Percentiles rank a stretch among this genome's conserved stretches.
Evolutionary conservation across 2,797 vertebrate species (phyloP).

Genomic region (Lophotriccus pileatus): DNA sequence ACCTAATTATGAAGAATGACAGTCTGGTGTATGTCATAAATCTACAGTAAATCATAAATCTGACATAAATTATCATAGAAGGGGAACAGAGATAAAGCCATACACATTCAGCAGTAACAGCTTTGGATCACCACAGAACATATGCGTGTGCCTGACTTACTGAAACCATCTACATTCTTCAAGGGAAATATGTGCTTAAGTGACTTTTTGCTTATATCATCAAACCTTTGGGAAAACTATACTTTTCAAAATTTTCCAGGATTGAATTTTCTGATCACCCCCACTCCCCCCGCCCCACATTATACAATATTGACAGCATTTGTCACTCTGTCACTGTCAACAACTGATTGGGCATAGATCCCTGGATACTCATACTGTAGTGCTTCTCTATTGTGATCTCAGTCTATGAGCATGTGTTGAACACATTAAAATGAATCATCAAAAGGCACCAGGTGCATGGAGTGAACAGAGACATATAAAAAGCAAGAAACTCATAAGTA

Average conservation of each 20-base stretch:
- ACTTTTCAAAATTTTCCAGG: background rate
- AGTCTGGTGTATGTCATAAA: conserved; percentile 16
- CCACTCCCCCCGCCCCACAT: background rate
- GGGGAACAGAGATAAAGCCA: background rate
- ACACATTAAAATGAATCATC: conserved; percentile 62
- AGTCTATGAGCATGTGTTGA: conserved; percentile 36
- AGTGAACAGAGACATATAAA: conserved; percentile 23
- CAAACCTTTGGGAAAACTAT: background rate
- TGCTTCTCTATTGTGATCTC: background rate
- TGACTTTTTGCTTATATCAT: background rate
- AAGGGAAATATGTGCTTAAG: background rate
- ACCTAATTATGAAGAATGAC: background rate
- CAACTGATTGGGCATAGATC: conserved; percentile 18
- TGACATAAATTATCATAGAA: conserved; percentile 42
- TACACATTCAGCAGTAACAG: background rate
- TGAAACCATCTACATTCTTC: conserved; percentile 18
- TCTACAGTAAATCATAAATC: conserved; percentile 37
- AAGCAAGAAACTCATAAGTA: background rate
- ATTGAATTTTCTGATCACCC: background rate
- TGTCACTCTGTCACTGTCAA: conserved; percentile 32
- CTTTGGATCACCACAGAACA: conserved; percentile 44
- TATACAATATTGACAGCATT: conserved; percentile 44
- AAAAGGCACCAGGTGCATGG: conserved; percentile 51
- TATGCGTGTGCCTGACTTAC: background rate
- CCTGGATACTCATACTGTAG: conserved; percentile 16